Conservation (phyloP, 2,797 vertebrate genomes). For the Lateolabrax maculatus region DNA sequence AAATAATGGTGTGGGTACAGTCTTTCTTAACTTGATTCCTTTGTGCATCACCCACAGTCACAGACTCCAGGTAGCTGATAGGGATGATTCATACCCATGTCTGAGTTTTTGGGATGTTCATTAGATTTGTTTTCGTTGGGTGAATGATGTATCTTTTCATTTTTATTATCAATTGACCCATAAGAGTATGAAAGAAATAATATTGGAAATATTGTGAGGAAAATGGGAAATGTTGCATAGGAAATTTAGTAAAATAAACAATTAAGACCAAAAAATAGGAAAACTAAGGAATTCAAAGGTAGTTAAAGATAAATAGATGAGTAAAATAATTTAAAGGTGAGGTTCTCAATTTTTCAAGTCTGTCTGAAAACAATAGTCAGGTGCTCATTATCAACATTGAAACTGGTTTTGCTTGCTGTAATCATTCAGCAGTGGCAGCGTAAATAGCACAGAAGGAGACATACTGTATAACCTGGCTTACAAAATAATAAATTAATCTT, state of each 20-base stretch:
- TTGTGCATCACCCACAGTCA: constrained; percentile 30
- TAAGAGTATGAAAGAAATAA: not conserved
- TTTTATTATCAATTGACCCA: not conserved
- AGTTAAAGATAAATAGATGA: not conserved
- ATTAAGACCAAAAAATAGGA: not conserved
- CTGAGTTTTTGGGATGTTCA: constrained; percentile 6
- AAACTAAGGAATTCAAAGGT: not conserved
- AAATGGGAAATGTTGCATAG: not conserved
- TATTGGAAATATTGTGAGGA: not conserved
- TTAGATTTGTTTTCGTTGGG: not conserved
- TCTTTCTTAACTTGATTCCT: constrained; percentile 49
- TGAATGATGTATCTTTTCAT: constrained; percentile 21
- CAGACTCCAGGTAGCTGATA: constrained; percentile 30
- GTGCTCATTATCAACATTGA: not conserved
- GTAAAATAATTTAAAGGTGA: not conserved
- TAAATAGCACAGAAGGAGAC: not conserved
- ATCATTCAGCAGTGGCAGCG: too few relatives aligned
- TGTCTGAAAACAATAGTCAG: not conserved
- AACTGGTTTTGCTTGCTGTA: not conserved
- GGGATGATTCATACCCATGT: constrained; percentile 42
- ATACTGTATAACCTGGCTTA: not conserved
- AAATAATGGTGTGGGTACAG: constrained; percentile 53
- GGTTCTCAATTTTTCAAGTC: too few relatives aligned
- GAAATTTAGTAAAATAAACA: not conserved
- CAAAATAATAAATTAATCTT: not conserved